A percentile compares a stretch with the other conserved stretches of the same genome.
These are phyloP conservation scores for Cairina moschata DNA, from an alignment of 2,113 vertebrate species.

Conservation along the genomic window DNA sequence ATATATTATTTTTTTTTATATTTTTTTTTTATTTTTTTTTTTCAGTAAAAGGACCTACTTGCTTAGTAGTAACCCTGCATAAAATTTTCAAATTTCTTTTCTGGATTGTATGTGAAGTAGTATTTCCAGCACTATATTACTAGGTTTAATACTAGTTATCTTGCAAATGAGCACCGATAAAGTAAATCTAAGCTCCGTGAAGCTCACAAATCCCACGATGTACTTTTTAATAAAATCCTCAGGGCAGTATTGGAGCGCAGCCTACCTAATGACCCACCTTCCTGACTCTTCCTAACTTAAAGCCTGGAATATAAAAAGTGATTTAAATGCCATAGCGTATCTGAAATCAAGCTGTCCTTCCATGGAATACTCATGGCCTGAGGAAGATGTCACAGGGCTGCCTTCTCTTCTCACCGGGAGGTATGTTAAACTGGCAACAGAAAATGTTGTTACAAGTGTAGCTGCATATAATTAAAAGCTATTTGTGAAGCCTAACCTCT, in stretches of 20 bases:
- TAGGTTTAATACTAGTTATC: not conserved
- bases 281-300: slow-evolving; percentile 67
- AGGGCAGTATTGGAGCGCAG: slow-evolving; percentile 67
- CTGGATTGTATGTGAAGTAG: not conserved
- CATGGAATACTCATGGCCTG: slow-evolving; percentile 62
- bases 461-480: slow-evolving; percentile 3
- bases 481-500: not conserved
- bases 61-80: not conserved
- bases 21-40: no score
- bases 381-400: slow-evolving; percentile 66
- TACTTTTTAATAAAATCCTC: slow-evolving; percentile 73
- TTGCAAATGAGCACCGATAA: slow-evolving; percentile 34
- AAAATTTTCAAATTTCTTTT: not conserved
- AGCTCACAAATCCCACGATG: slow-evolving; percentile 63
- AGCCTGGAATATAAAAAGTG: slow-evolving; percentile 61
- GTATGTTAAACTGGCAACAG: slow-evolving; percentile 54
- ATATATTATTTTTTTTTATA: no score
- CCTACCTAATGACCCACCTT: slow-evolving; percentile 66
- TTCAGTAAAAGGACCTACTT: not conserved
- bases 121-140: not conserved
- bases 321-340: slow-evolving; percentile 64
- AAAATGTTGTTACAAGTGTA: slow-evolving; percentile 25
- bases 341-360: slow-evolving; percentile 66
- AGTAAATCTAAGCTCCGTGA: slow-evolving; percentile 13
- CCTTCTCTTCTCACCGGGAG: slow-evolving; percentile 61